Evolutionary conservation across 2,113 vertebrate species (phyloP).

Genomic region (Microcebus ravelobensis): DNA sequence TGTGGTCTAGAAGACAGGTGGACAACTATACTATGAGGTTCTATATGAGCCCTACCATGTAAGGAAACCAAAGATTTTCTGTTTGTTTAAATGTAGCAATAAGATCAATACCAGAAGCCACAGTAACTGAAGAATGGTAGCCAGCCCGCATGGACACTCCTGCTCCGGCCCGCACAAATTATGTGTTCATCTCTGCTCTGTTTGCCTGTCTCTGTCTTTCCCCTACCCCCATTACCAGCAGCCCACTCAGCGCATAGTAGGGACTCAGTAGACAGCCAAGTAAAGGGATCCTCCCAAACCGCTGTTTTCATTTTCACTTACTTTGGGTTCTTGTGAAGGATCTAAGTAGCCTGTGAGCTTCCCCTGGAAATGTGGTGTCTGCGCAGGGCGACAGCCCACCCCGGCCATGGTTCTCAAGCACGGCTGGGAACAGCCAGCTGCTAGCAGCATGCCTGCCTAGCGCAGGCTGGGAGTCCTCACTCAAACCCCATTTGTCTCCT

Average conservation of each 20-base stretch:
- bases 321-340: neutral
- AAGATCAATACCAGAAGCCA: neutral
- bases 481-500: neutral
- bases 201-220: neutral
- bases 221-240: neutral
- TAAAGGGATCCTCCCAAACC: neutral
- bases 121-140: neutral
- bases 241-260: neutral
- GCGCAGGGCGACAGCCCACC: rapidly evolving
- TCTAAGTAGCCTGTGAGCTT: neutral
- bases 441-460: neutral
- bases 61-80: neutral
- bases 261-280: neutral
- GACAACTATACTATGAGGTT: neutral
- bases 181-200: neutral
- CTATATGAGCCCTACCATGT: neutral
- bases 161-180: rapidly evolving
- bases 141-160: rapidly evolving
- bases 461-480: neutral
- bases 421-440: neutral
- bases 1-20: neutral
- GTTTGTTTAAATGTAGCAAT: neutral
- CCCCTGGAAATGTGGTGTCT: neutral
- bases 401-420: neutral
- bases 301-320: neutral